Evolutionary conservation across 2,797 vertebrate genomes (phyloP), one percentile per base, ranked within the genome.

Genomic region (Eurystomus glaucurus): DNA sequence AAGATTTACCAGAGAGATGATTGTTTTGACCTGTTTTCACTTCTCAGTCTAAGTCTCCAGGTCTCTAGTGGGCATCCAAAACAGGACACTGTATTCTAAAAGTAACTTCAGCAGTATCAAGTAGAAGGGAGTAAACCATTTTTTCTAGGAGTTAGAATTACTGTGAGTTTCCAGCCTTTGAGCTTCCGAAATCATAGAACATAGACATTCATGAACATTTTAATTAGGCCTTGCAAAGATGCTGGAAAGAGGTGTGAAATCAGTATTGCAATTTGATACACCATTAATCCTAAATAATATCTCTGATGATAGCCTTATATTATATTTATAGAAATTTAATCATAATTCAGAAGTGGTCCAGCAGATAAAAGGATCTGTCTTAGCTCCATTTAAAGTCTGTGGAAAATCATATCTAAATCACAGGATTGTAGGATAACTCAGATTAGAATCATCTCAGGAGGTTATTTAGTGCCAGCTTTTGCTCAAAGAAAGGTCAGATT

Each of bases 261-360:
- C 39, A 55, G 7, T 39, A 66, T 58, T 83, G 68, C 19, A n/a
- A 69, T 78, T 61, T 79, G 58, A 57, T 82, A 57, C 9, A 19
- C 2, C 14, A 25, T 82, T 88, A 89, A 85, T 92, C 45, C 52
- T 85, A 80, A 95, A 70, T 60, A 80, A 60, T 45, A 60, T 81
- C 35, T 81, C 52, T 71, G 50, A 75, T 45, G 33, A 62, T 29
- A 75, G 33, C 5, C 33, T 54, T 81, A 80, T 7, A 54, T 7
- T 13, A 60, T 64, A 80, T 84, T 83, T 93, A 77, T 65, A 88
- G 45, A 78, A 74, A 69, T 81, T 71, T 57, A 90, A 57, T 88
- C 4, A 0, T 45, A 64, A 71, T 91, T 89, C 55, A 66, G 29
- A 80, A 68, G 14, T 52, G 16, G 11, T 64, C 41, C 29, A 68